phyloP scores from a whole-genome alignment of 2,113 vertebrate species.

The Megalops atlanticus region DNA sequence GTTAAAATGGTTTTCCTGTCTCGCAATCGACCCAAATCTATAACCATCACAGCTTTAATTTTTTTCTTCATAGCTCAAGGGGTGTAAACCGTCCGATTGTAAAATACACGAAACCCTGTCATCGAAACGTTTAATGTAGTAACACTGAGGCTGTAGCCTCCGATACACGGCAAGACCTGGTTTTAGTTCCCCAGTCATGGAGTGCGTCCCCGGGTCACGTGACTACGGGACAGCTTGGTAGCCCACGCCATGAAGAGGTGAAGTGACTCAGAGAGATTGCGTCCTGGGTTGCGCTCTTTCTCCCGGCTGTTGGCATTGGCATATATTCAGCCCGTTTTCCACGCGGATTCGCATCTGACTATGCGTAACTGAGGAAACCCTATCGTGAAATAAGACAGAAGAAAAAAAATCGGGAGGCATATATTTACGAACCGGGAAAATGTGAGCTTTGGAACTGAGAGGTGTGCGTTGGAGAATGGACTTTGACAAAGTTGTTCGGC shows the following conservation, averaged over 20 bases:
- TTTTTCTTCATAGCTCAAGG: too few species aligned
- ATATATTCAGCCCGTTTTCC: neutral
- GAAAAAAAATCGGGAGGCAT: neutral
- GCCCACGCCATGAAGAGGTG: neutral
- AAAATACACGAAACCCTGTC: too few species aligned
- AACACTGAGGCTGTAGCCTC: too few species aligned
- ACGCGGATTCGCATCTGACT: neutral
- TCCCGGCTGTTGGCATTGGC: neutral
- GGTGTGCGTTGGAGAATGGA: slow-evolving; percentile 26
- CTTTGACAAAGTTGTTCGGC: slow-evolving; percentile 15
- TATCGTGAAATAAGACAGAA: neutral
- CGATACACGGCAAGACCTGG: neutral
- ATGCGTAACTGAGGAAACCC: neutral
- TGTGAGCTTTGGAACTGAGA: slow-evolving; percentile 10
- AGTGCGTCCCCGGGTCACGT: neutral
- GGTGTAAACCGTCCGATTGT: too few species aligned
- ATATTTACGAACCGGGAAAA: neutral
- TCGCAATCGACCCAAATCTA: too few species aligned
- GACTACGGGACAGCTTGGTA: neutral
- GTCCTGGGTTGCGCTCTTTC: neutral
- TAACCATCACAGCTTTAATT: too few species aligned
- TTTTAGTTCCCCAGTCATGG: neutral
- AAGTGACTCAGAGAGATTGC: neutral
- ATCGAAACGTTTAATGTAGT: too few species aligned
- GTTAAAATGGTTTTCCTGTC: too few species aligned